These are phyloP conservation scores for Arothron firmamentum DNA, from an alignment of 2,113 vertebrate genomes.

Conservation along the genomic window DNA sequence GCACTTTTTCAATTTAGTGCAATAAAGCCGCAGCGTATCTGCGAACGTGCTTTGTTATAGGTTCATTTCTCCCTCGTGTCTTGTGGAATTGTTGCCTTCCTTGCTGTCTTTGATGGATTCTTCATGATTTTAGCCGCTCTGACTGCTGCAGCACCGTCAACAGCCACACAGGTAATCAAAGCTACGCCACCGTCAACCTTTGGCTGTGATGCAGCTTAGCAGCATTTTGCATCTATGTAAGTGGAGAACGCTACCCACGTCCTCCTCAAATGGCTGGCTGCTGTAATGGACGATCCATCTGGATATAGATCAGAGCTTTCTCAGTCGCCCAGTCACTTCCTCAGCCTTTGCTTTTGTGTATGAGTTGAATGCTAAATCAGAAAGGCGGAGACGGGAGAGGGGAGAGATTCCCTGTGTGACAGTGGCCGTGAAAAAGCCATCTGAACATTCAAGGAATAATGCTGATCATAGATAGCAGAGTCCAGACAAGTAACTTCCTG, in stretches of 20 bases:
- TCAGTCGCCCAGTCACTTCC: conserved; percentile 15
- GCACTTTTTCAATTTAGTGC: conserved; percentile 13
- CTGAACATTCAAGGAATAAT: background rate
- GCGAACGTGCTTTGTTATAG: too few relatives aligned
- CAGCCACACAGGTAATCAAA: conserved; percentile 6
- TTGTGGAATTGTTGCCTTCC: background rate
- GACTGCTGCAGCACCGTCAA: background rate
- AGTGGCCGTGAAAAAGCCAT: background rate
- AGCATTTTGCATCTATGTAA: conserved; percentile 8
- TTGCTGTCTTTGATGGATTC: background rate
- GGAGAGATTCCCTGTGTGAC: conserved; percentile 25
- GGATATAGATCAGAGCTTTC: conserved; percentile 19
- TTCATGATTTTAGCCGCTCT: conserved; percentile 1
- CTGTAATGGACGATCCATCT: conserved; percentile 28
- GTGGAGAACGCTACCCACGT: conserved; percentile 17
- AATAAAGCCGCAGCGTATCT: background rate
- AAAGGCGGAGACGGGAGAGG: conserved; percentile 31
- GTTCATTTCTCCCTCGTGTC: background rate
- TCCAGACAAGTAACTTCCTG: conserved; percentile 64
- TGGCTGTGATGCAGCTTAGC: conserved; percentile 8
- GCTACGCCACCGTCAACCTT: conserved; percentile 8
- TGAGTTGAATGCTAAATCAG: conserved; percentile 29
- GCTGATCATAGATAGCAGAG: conserved; percentile 60
- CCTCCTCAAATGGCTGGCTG: conserved; percentile 18
- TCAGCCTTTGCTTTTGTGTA: conserved; percentile 19